Evolutionary conservation across 1,140 invertebrate genomes (phyloP).

Genomic region (Caerostris extrusa): DNA sequence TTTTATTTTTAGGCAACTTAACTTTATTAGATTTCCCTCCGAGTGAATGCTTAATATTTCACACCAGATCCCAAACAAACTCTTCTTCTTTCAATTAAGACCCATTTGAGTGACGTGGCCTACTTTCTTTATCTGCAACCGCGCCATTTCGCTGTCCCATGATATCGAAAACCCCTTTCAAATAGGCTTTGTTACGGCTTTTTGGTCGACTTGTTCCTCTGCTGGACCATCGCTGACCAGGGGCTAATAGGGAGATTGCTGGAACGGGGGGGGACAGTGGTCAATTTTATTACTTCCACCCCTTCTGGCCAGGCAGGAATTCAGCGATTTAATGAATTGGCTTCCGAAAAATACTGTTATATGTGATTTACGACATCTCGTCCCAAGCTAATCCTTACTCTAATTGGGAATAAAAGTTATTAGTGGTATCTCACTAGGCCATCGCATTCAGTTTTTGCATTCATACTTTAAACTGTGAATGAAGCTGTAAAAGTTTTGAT

Average conservation of each 20-base stretch:
- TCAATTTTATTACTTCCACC: not conserved
- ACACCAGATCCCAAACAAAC: not conserved
- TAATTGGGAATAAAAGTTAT: not conserved
- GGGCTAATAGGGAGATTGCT: not conserved
- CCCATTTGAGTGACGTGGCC: conserved; percentile 23
- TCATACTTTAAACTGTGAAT: too few species aligned
- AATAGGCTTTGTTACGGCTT: conserved; percentile 36
- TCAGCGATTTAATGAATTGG: not conserved
- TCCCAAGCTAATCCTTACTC: not conserved
- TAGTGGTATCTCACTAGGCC: not conserved
- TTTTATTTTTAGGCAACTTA: too few species aligned
- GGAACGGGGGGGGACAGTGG: not conserved
- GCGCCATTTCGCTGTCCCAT: conserved; percentile 32
- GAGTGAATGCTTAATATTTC: not conserved
- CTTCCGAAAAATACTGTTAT: not conserved
- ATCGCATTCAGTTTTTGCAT: too few species aligned
- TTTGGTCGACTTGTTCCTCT: not conserved
- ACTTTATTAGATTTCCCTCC: not conserved
- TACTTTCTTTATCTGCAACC: not conserved
- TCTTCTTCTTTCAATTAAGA: not conserved
- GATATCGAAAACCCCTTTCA: conserved; percentile 16
- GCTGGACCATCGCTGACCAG: not conserved
- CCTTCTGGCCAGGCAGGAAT: not conserved
- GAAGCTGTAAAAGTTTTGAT: too few species aligned
- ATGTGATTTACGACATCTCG: not conserved